A percentile compares a stretch with the other conserved stretches of the same genome.
These are phyloP conservation scores for Meteorus colon DNA, from an alignment of 2,888 invertebrate genomes.

Conservation along the genomic window DNA sequence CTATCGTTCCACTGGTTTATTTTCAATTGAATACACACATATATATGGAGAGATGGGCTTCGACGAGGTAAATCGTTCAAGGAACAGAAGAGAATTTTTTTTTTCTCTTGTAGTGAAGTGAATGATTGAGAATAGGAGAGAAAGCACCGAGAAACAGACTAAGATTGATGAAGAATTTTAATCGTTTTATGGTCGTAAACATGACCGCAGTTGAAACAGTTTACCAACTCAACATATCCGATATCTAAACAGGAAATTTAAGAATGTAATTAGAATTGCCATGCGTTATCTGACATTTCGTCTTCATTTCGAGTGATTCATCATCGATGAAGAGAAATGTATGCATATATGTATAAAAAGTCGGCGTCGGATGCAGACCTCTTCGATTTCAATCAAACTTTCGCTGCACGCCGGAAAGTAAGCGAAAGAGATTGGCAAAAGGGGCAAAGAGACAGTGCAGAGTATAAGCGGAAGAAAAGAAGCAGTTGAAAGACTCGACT, in stretches of 20 bases:
- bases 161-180: constrained; percentile 11
- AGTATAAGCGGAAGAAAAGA: not conserved
- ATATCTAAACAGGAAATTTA: not conserved
- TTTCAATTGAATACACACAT: not conserved
- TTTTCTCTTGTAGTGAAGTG: not conserved
- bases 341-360: not conserved
- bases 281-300: not conserved
- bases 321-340: not conserved
- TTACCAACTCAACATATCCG: not conserved
- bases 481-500: constrained; percentile 20
- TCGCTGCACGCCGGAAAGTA: not conserved
- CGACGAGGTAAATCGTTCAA: constrained; percentile 4
- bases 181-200: not conserved
- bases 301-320: not conserved
- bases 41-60: not conserved
- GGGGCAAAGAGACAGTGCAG: too few relatives aligned
- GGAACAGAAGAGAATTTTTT: not conserved
- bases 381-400: constrained; percentile 29
- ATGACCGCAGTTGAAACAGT: not conserved
- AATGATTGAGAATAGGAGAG: not conserved
- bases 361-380: not conserved
- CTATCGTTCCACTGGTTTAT: not conserved
- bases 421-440: constrained; percentile 10
- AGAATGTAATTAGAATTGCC: not conserved
- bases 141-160: not conserved